These are phyloP conservation scores for Orthosia gracilis DNA, from an alignment of 2,888 invertebrate species.

Conservation along the genomic window DNA sequence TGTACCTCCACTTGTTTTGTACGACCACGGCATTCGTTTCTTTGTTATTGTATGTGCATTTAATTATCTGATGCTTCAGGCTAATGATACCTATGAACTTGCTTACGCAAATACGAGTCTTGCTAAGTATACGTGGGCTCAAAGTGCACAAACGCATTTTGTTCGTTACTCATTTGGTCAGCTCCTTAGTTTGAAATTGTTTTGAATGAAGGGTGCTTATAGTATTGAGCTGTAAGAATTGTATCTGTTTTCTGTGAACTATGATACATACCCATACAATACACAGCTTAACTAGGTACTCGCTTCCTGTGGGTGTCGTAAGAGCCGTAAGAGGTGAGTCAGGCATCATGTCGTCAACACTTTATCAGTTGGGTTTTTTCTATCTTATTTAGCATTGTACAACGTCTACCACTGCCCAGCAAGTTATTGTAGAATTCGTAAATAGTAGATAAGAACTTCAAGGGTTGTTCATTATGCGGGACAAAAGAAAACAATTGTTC, in stretches of 20 bases:
- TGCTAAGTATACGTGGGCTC: constrained; percentile 32
- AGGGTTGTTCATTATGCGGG: neutral
- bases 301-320: constrained; percentile 54
- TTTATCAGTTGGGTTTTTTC: constrained; percentile 33
- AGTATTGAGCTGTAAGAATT: constrained; percentile 35
- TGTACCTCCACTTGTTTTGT: constrained; percentile 76
- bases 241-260: constrained; percentile 42
- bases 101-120: constrained; percentile 45
- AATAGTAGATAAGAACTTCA: constrained; percentile 13
- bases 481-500: neutral
- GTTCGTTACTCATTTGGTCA: constrained; percentile 39
- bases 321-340: constrained; percentile 51
- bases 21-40: constrained; percentile 63
- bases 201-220: constrained; percentile 38
- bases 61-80: constrained; percentile 44
- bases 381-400: neutral
- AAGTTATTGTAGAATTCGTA: constrained; percentile 3
- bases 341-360: constrained; percentile 41
- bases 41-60: constrained; percentile 60
- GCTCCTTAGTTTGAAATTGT: constrained; percentile 29
- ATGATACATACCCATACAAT: constrained; percentile 22
- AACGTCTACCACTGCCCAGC: too few relatives aligned
- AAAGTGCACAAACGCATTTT: constrained; percentile 27
- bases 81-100: constrained; percentile 50
- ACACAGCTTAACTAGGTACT: constrained; percentile 34